Base-by-base conservation (phyloP, 2,797 vertebrate genomes). In the Halcyon leucocephala region DNA sequence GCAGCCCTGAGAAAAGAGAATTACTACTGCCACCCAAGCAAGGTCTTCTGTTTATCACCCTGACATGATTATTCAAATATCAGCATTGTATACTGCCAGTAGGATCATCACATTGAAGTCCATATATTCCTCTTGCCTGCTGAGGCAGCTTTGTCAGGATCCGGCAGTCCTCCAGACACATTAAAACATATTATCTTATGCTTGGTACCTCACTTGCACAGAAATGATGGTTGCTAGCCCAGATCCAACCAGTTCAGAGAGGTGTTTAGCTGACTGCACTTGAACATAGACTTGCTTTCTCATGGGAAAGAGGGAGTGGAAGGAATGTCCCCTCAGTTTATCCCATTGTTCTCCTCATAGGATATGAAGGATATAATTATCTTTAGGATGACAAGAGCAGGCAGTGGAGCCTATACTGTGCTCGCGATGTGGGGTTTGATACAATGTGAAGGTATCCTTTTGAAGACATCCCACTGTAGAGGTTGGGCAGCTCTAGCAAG, bases 271-370 rank as follows among this genome's bases (percentile, higher is more conserved):
- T 72, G 54, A 73, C 82, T 86, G 65, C 42, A 39, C 69, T 72
- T 35, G 49, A 83, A 65, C 29, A 33, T 12, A 81, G 72, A 65
- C 0, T 1, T 58, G 14, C 10, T 24, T 24, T 7, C 81, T 90
- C 82, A 42, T 4, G 37, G 74, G 66, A 11, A n/a, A 76, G 88
- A 58, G 15, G 9, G 44, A 83, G 22, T 44, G 26, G 66, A 90
- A 86, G 62, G 62, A 90, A 91, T 9, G 1, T 69, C 73, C 82
- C 51, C 70, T 58, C 86, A 78, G 52, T 93, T 96, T 94, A 62
- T 92, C 37, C 49, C 46, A 76, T 88, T 95, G 82, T 79, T 94
- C 41, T 91, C 82, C 67, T 83, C 37, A 12, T 69, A 86, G 80
- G 49, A 51, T 72, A 76, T 78, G 77, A 72, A 42, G 24, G n/a